Evolutionary conservation across 1,140 invertebrate genomes (phyloP).

Genomic region (Capitella teleta): DNA sequence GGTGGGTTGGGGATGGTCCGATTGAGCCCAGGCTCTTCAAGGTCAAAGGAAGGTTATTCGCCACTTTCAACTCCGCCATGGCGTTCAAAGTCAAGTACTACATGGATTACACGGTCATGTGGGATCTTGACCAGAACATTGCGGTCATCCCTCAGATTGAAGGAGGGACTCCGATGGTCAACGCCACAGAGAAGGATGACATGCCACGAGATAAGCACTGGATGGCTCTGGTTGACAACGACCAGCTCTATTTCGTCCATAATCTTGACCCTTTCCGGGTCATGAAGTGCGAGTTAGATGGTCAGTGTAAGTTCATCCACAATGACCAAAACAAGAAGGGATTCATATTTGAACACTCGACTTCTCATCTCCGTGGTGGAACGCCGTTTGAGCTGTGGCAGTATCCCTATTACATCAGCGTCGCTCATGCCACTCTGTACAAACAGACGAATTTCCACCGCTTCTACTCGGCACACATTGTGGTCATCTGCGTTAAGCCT

Average conservation of each 20-base stretch:
- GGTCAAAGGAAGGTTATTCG: constrained; percentile 8
- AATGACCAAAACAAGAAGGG: constrained; percentile 8
- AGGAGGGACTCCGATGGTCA: constrained; percentile 13
- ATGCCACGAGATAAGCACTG: constrained; percentile 19
- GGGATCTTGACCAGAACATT: constrained; percentile 10
- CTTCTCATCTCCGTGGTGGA: constrained; percentile 16
- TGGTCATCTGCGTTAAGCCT: constrained; percentile 11
- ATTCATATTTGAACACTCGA: constrained; percentile 11
- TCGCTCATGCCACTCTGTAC: constrained; percentile 16
- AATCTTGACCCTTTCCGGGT: constrained; percentile 16
- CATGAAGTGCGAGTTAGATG: constrained; percentile 10
- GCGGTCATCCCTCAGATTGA: constrained; percentile 14
- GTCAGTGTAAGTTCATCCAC: constrained; percentile 13
- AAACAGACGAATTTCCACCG: constrained; percentile 10
- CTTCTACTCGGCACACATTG: constrained; percentile 15
- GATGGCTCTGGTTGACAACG: constrained; percentile 13
- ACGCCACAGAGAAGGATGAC: constrained; percentile 12
- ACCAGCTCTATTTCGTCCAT: constrained; percentile 14
- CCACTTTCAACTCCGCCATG: constrained; percentile 15
- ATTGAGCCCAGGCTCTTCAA: constrained; percentile 15
- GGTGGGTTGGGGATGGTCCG: constrained; percentile 16
- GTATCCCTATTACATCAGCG: constrained; percentile 14
- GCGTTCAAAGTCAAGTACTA: constrained; percentile 3
- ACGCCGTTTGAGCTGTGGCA: constrained; percentile 16
- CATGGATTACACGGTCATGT: constrained; percentile 16